Evolutionary conservation across 2,113 vertebrate species (phyloP), one percentile per base, ranked within the genome.

Genomic region (Alligator mississippiensis): DNA sequence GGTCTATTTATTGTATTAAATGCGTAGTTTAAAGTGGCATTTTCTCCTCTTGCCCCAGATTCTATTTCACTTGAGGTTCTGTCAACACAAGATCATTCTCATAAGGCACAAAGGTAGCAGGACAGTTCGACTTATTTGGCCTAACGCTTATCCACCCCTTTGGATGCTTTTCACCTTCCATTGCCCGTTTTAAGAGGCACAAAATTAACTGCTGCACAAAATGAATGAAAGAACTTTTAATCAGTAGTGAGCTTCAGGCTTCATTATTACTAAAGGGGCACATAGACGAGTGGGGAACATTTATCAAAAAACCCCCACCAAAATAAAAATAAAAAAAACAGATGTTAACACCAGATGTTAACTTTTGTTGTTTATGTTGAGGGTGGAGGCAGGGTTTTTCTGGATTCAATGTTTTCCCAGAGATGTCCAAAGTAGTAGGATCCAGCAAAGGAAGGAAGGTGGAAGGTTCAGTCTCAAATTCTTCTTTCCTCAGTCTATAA

Each of bases 181-280:
- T 2, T 0, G 55, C 30, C 28, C 55, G 1, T 0, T 24, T 2
- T 1, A 11, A 18, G 82, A 57, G 54, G 58, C 0, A 47, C 47
- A 3, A 61, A 17, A 16, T 19, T 16, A 77, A n/a, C 17, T 28
- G 16, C 75, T 58, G 17, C 25, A 57, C 54, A n/a, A 47, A 34
- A 54, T 18, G n/a, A 60, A 5, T 21, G 30, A 78, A 21, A 78
- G 77, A 21, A 34, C 5, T 13, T 60, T 78, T 34, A 9, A 14
- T 60, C 47, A 82, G 82, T 0, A 4, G 9, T 21, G 3, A n/a
- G 38, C 18, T 9, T 77, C 62, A 25, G 77, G 10, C 38, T 11
- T 38, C 2, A 47, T 11, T 3, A 28, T 19, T 1, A 0, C 22
- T 1, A 0, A 0, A 4, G 55, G 12, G 64, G 77, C 68, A 84